Conservation (phyloP, 2,797 vertebrate genomes). For the Thalassophryne amazonica region DNA sequence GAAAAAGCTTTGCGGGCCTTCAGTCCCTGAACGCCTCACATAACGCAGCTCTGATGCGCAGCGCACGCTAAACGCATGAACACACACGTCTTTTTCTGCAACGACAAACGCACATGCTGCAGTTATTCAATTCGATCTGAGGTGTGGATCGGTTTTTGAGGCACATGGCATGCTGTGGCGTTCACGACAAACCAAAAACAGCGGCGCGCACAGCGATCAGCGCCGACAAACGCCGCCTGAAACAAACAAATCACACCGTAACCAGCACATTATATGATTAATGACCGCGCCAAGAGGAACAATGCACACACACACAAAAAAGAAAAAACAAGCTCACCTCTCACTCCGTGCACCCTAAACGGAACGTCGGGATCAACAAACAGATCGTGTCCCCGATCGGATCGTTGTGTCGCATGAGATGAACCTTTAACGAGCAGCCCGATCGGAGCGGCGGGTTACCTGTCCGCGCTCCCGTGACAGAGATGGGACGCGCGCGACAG, state of each 20-base stretch:
- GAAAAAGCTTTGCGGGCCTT: no score
- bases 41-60: no score
- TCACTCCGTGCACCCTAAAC: background rate
- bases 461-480: conserved; percentile 41
- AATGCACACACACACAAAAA: no score
- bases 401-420: background rate
- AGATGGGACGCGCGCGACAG: conserved; percentile 27
- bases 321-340: background rate
- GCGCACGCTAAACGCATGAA: background rate
- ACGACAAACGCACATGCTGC: background rate
- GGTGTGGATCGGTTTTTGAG: no score
- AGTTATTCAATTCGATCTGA: background rate
- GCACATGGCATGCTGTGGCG: no score
- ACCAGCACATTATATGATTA: background rate
- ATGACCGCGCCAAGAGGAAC: background rate
- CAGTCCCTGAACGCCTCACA: no score
- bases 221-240: no score
- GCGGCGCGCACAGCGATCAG: no score
- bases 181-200: no score
- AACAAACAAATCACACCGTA: background rate
- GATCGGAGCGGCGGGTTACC: no score
- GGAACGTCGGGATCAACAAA: background rate
- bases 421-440: no score
- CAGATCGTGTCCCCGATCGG: background rate
- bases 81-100: background rate